Evolutionary conservation across 2,113 vertebrate species (phyloP), one percentile per base, ranked within the genome.

Genomic region (Cairina moschata): DNA sequence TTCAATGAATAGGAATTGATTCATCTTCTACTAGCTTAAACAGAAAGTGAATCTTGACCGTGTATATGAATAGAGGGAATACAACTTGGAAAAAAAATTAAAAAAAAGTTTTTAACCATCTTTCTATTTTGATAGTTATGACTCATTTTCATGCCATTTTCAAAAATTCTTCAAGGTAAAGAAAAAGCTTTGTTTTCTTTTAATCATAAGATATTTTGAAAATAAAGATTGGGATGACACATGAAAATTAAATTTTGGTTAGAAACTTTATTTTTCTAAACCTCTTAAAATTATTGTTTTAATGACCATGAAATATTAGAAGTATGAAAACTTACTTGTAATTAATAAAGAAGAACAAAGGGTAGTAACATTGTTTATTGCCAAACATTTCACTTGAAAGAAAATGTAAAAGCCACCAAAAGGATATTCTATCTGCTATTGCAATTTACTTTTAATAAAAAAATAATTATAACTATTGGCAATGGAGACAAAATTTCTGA

Each of bases 21-120:
- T 84, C 68, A 82, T 71, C 91, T 74, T 86, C 77, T 36, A 63
- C 32, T 67, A 77, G 31, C 22, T 94, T 85, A 95, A 82, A 59
- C 15, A 77, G 23, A 74, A 9, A 29, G 48, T 83, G 31, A 72
- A 73, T 13, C 34, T 69, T 42, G 10, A 88, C 34, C 26, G 58
- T 84, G 38, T 34, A 58, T 56, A 22, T 79, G 55, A 81, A 46
- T 6, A 62, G 9, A 44, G 9, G n/a, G 13, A 71, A 94, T 65
- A 71, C 9, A 73, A 40, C 60, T 42, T 36, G 18, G 8, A 28
- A 46, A 69, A 44, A 91, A 44, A 77, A 36, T 36, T 44, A 11
- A 4, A 9, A 13, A 13, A 2, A 17, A 17, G 26, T 22, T 86
- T 72, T 62, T 11, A 40, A 31, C 9, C 55, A 14, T n/a, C 12